Conservation (phyloP, 2,113 vertebrate genomes). For the Cyprinodon brontotheroides region DNA sequence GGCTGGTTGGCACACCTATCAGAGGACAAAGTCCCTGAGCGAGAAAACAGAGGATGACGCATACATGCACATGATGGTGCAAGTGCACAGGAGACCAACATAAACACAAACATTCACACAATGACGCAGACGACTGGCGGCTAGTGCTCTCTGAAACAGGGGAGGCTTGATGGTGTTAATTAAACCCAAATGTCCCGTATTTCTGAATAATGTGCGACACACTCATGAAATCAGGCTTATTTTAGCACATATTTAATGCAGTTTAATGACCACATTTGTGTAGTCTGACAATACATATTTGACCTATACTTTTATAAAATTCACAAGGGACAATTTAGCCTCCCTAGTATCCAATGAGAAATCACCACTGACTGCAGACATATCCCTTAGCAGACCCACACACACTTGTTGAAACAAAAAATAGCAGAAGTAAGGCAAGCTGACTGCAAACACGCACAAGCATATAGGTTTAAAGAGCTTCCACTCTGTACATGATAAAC, state of each 20-base stretch:
- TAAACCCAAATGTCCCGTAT: too few relatives aligned
- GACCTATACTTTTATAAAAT: too few relatives aligned
- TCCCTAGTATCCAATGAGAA: too few relatives aligned
- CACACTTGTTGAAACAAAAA: neutral
- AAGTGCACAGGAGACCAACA: constrained; percentile 36
- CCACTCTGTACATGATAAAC: constrained; percentile 63
- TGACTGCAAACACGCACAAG: constrained; percentile 43
- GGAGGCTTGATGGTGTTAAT: too few relatives aligned
- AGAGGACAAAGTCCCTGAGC: constrained; percentile 69
- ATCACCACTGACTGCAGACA: neutral
- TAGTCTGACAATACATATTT: too few relatives aligned
- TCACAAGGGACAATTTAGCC: too few relatives aligned
- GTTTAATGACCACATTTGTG: too few relatives aligned
- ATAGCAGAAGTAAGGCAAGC: too few relatives aligned
- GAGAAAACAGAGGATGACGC: constrained; percentile 40
- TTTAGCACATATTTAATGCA: too few relatives aligned
- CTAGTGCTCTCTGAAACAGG: too few relatives aligned
- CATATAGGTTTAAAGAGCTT: constrained; percentile 50
- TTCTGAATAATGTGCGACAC: too few relatives aligned
- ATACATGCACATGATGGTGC: constrained; percentile 16
- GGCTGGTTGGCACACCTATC: constrained; percentile 72
- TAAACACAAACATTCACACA: neutral
- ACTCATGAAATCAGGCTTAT: too few relatives aligned
- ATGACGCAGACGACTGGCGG: neutral
- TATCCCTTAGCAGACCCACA: constrained; percentile 18